Base-by-base conservation (phyloP, 2,113 vertebrate genomes). In the Rhea americana region DNA sequence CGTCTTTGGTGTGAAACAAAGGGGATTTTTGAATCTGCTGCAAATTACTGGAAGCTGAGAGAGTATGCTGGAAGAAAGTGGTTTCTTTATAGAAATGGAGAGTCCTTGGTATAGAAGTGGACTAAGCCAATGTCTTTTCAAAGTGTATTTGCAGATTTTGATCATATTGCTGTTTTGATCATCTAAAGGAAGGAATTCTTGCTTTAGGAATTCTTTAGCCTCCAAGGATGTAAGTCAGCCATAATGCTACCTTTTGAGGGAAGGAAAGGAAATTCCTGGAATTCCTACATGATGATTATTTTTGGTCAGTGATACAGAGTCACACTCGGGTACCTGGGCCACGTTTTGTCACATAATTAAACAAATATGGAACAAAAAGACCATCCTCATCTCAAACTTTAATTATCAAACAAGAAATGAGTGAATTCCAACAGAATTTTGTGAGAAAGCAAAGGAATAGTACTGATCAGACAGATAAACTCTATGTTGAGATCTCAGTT, bases 401-500 rank as follows among this genome's bases (percentile, higher is more conserved):
- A 62, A 55, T 67, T 90, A 67, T 93, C 82, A 70, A 85, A 55
- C 16, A 3, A 5, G 2, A 71, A 90, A 88, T 91, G 72, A 35
- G 41, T 91, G 75, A 22, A 59, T 95, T 91, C 90, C 63, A 59
- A 39, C 22, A 59, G 63, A 41, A 58, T 66, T 22, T 30, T 93
- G 28, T 58, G 61, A 55, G 55, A 63, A 87, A 78, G 82, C 72
- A 77, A 80, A 85, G 63, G 92, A 79, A 25, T 85, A 75, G 82
- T 85, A n/a, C 55, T 88, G 90, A 94, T 92, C 39, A 89, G 78
- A 9, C 43, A 70, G 87, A 87, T 87, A 87, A 91, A 74, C 82
- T 32, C 13, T 76, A 24, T 89, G 82, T 75, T 87, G 66, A 4
- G 2, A 47, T 47, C 24, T 85, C 71, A 43, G 67, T 43, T 85